phyloP scores from a whole-genome alignment of 2,113 vertebrate species.

The Polypterus senegalus region DNA sequence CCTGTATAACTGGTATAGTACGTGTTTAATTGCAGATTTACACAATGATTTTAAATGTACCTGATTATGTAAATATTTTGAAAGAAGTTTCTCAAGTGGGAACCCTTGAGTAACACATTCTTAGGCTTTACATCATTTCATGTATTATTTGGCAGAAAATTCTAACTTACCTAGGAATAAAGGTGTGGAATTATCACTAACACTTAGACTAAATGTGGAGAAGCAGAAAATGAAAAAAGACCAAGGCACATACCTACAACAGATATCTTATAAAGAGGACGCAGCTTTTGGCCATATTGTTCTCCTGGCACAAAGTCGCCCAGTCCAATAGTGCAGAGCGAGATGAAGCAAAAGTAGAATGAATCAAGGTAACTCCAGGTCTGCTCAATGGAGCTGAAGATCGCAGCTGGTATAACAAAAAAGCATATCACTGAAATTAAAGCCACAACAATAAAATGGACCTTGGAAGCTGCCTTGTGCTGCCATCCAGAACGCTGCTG shows the following conservation, averaged over 20 bases:
- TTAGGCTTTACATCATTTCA: no score
- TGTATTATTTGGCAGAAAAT: no score
- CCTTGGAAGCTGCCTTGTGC: conserved; percentile 29
- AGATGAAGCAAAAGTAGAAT: conserved; percentile 83
- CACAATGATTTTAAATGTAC: no score
- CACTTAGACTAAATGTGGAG: no score
- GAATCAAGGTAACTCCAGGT: conserved; percentile 73
- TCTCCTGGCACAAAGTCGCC: conserved; percentile 71
- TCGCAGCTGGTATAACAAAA: conserved; percentile 54
- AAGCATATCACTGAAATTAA: conserved; percentile 38
- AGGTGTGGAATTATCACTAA: no score
- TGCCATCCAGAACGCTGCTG: conserved; percentile 39
- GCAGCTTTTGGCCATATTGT: conserved; percentile 41
- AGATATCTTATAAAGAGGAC: conserved; percentile 62
- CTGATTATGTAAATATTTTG: no score
- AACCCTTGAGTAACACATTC: no score
- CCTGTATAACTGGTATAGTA: no score
- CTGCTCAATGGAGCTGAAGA: conserved; percentile 57
- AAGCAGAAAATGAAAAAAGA: no score
- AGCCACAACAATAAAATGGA: conserved; percentile 55
- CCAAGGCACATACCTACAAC: conserved; percentile 62
- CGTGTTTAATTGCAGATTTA: no score
- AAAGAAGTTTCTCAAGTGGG: no score
- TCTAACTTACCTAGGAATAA: no score
- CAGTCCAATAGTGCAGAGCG: conserved; percentile 77